These are phyloP conservation scores for Labrus mixtus DNA, from an alignment of 2,113 vertebrate genomes.

Conservation along the genomic window DNA sequence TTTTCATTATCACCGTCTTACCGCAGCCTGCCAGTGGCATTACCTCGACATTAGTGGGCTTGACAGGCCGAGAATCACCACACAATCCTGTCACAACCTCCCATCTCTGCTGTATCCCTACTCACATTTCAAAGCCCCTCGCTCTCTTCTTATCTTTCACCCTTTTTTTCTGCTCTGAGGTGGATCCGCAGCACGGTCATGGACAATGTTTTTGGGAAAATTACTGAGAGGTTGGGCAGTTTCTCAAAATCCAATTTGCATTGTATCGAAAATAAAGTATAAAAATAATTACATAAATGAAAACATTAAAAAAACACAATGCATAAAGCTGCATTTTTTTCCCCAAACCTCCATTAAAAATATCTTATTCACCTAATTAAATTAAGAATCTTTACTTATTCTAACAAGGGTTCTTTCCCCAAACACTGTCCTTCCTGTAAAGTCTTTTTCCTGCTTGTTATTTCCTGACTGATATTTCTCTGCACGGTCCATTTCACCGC, in stretches of 20 bases:
- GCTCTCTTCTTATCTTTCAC: constrained; percentile 63
- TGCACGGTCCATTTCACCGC: constrained; percentile 1
- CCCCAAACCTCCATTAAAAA: not conserved
- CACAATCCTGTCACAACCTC: constrained; percentile 95
- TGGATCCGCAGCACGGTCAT: constrained; percentile 55
- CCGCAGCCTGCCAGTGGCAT: constrained; percentile 92
- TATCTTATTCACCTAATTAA: not conserved
- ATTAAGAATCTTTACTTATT: not conserved
- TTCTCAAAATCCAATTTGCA: constrained; percentile 46
- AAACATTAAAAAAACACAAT: not conserved
- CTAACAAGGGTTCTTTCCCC: not conserved
- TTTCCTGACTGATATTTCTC: not conserved
- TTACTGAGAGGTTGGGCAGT: constrained; percentile 40
- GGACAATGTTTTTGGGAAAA: constrained; percentile 51
- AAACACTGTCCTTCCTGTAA: not conserved
- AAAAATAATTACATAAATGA: not conserved
- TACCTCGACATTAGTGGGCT: constrained; percentile 92
- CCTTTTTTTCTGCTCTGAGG: constrained; percentile 50
- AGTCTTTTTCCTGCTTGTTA: not conserved
- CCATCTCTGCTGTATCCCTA: constrained; percentile 74
- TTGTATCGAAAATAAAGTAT: constrained; percentile 34
- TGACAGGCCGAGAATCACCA: constrained; percentile 94
- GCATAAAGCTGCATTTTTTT: not conserved
- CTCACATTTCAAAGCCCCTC: constrained; percentile 76
- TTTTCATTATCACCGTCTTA: constrained; percentile 99